Percentiles rank a stretch among this genome's conserved stretches.
Conservation (phyloP, 2,888 invertebrate species). For the Erpobdella octoculata region DNA sequence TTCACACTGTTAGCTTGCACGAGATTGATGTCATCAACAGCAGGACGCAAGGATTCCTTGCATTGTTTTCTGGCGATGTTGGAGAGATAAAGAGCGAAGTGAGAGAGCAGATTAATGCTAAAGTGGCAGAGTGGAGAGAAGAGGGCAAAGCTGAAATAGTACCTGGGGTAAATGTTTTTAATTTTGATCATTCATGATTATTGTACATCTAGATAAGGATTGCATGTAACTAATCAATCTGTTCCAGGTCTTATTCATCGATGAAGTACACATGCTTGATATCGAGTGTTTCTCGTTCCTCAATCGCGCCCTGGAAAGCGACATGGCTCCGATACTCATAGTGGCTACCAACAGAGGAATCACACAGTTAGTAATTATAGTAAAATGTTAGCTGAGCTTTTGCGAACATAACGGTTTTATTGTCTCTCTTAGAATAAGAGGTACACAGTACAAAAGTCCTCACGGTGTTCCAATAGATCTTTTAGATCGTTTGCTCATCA, state of each 20-base stretch:
- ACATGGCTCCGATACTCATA: slow-evolving; percentile 92
- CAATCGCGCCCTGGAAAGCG: slow-evolving; percentile 90
- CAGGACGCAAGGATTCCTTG: slow-evolving; percentile 90
- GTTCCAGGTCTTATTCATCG: slow-evolving; percentile 73
- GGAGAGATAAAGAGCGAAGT: slow-evolving; percentile 97
- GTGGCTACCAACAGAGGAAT: slow-evolving; percentile 97
- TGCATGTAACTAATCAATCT: not conserved
- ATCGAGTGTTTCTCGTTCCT: slow-evolving; percentile 97
- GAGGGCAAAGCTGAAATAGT: slow-evolving; percentile 98
- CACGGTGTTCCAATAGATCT: slow-evolving; percentile 96
- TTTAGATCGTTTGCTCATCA: slow-evolving; percentile 86
- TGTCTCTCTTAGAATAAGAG: slow-evolving; percentile 65
- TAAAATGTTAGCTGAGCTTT: not conserved
- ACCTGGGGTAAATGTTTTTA: slow-evolving; percentile 65
- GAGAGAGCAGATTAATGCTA: slow-evolving; percentile 91
- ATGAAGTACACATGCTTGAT: slow-evolving; percentile 97
- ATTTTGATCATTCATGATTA: not conserved
- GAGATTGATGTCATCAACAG: slow-evolving; percentile 99
- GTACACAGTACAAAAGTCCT: slow-evolving; percentile 84
- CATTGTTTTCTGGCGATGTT: slow-evolving; percentile 95
- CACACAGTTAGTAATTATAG: slow-evolving; percentile 56
- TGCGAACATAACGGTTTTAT: not conserved
- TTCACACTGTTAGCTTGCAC: slow-evolving; percentile 95
- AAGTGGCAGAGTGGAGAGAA: slow-evolving; percentile 95
- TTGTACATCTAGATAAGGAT: not conserved